phyloP scores from a whole-genome alignment of 1,140 invertebrate genomes.

The Scylla paramamosain region DNA sequence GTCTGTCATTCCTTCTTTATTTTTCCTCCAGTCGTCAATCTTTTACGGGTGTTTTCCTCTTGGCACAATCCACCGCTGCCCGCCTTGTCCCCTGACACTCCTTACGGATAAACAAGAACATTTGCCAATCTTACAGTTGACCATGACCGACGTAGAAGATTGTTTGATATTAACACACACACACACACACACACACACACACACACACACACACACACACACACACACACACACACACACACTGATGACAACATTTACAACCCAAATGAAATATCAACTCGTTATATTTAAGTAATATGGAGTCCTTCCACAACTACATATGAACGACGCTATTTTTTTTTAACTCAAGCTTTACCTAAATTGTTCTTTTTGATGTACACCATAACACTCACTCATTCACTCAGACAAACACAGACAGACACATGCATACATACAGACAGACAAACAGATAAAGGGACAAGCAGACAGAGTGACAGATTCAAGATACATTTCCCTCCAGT shows the following conservation, averaged over 20 bases:
- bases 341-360: no score
- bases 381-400: no score
- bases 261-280: no score
- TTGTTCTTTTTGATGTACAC: no score
- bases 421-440: background rate
- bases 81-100: background rate
- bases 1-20: background rate
- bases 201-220: constrained; percentile 10
- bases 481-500: no score
- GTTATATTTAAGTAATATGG: no score
- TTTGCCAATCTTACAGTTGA: background rate
- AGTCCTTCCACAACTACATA: no score
- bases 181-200: constrained; percentile 20
- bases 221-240: no score
- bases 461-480: background rate
- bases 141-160: background rate
- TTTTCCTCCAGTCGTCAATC: background rate
- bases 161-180: background rate
- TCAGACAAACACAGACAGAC: no score
- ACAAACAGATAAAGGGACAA: background rate
- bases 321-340: no score
- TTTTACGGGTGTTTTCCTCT: background rate
- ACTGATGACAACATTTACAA: no score
- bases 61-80: background rate
- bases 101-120: background rate